phyloP scores from a whole-genome alignment of 1,140 invertebrate species.

The Parasteatoda tepidariorum region DNA sequence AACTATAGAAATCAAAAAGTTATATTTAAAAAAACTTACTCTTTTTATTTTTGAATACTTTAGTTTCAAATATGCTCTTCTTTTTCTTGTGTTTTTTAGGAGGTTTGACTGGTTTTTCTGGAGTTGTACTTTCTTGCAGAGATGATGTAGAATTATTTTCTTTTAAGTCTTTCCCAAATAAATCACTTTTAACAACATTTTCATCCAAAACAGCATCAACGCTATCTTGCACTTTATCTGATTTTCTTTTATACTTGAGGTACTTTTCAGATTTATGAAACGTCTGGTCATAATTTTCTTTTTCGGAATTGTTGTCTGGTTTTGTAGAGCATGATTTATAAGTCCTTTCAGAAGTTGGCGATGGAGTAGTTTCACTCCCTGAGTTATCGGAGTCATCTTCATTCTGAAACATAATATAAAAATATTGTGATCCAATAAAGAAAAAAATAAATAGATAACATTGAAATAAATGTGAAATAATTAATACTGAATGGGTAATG shows the following conservation, averaged over 20 bases:
- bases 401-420: constrained; percentile 3
- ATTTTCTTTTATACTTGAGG: constrained; percentile 10
- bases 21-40: no score
- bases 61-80: constrained; percentile 49
- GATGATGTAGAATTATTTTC: neutral
- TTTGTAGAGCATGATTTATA: neutral
- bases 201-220: no score
- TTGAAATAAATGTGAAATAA: no score
- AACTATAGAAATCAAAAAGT: no score
- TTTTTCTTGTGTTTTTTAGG: constrained; percentile 46
- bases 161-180: no score
- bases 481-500: no score
- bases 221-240: constrained; percentile 26
- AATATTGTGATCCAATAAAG: no score
- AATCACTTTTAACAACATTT: no score
- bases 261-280: constrained; percentile 28
- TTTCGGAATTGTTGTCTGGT: constrained; percentile 53
- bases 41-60: constrained; percentile 51
- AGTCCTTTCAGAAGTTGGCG: constrained; percentile 12
- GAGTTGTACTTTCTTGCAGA: neutral
- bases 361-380: constrained; percentile 38
- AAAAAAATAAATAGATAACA: no score
- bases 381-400: constrained; percentile 39
- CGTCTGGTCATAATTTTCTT: constrained; percentile 38
- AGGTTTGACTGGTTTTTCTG: neutral